Evolutionary conservation across 2,797 vertebrate genomes (phyloP), one percentile per base, ranked within the genome.

Genomic region (Gambelia wislizenii): DNA sequence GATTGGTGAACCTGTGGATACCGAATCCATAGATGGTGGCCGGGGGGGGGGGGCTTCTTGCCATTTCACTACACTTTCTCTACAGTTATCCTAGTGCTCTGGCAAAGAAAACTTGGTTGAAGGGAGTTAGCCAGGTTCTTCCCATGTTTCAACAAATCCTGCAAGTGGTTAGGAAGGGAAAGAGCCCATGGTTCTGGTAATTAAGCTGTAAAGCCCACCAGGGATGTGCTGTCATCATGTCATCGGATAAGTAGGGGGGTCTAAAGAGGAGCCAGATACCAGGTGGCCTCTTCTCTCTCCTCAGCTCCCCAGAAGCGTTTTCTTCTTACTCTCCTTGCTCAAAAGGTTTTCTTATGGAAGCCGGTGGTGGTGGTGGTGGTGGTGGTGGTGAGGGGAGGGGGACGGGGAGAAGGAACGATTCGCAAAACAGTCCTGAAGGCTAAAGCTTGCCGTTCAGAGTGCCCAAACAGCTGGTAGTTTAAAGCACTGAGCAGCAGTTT

Each of bases 371-470:
- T n/a, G n/a, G n/a, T n/a, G n/a, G n/a, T n/a, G n/a, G n/a, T n/a
- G n/a, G n/a, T n/a, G n/a, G n/a, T n/a, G n/a, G n/a, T n/a, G n/a
- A 49, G 49, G 49, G 12, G 12, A 10, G 49, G 93, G 93, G 93
- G 88, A 79, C 56, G 84, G 86, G 47, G 56, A 79, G 67, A 90
- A 88, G 79, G 88, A 93, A 91, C 22, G 0, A 87, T 84, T 85
- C 91, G 90, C 2, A 4, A 94, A 93, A 91, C 87, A 93, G 93
- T 94, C 96, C 93, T 91, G 89, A 93, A 96, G 95, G 94, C 96
- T 97, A 96, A 96, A 96, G 97, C 96, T 96, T 97, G 94, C 95
- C 95, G 95, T 95, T 95, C 95, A 96, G 96, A 95, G 93, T 27
- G 22, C 79, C 64, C 72, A 94, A 97, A 96, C 97, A 97, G 96